Percentiles rank a stretch among this genome's conserved stretches.
Conservation (phyloP, 1,140 invertebrate genomes). For the Achroia grisella region DNA sequence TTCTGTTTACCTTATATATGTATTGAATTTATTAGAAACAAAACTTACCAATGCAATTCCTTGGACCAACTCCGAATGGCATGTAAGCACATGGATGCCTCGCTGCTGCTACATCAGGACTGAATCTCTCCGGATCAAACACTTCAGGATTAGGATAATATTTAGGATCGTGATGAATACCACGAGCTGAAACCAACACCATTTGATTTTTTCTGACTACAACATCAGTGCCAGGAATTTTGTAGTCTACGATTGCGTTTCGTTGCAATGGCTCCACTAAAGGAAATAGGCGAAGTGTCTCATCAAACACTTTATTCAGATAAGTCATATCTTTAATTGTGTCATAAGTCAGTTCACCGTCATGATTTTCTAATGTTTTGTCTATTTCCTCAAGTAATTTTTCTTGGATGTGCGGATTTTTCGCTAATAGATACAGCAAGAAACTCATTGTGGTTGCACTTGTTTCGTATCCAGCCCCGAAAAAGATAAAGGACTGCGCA, state of each 20-base stretch:
- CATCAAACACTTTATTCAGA: slow-evolving; percentile 49
- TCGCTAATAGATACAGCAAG: slow-evolving; percentile 65
- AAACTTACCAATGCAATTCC: no score
- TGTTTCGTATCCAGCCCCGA: slow-evolving; percentile 77
- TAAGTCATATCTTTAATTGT: slow-evolving; percentile 44
- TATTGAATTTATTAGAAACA: no score
- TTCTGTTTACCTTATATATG: no score
- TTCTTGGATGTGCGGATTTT: slow-evolving; percentile 71
- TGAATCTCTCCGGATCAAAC: slow-evolving; percentile 67
- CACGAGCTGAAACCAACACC: slow-evolving; percentile 36
- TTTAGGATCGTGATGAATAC: slow-evolving; percentile 45
- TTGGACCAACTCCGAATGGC: slow-evolving; percentile 70
- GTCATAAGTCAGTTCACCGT: slow-evolving; percentile 43
- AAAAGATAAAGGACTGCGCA: slow-evolving; percentile 60
- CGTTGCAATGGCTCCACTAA: slow-evolving; percentile 30
- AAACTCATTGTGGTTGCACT: slow-evolving; percentile 73
- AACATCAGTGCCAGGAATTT: slow-evolving; percentile 31
- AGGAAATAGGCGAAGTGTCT: slow-evolving; percentile 67
- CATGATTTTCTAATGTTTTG: slow-evolving; percentile 38
- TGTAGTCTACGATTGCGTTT: slow-evolving; percentile 13
- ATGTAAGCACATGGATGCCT: slow-evolving; percentile 52
- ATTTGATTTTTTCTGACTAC: slow-evolving; percentile 32
- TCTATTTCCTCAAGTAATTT: slow-evolving; percentile 75
- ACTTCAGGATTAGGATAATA: slow-evolving; percentile 54
- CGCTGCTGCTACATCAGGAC: slow-evolving; percentile 23